A percentile compares a stretch with the other conserved stretches of the same genome.
These are phyloP conservation scores for Allenopithecus nigroviridis DNA, from an alignment of 2,797 vertebrate species.

Conservation along the genomic window DNA sequence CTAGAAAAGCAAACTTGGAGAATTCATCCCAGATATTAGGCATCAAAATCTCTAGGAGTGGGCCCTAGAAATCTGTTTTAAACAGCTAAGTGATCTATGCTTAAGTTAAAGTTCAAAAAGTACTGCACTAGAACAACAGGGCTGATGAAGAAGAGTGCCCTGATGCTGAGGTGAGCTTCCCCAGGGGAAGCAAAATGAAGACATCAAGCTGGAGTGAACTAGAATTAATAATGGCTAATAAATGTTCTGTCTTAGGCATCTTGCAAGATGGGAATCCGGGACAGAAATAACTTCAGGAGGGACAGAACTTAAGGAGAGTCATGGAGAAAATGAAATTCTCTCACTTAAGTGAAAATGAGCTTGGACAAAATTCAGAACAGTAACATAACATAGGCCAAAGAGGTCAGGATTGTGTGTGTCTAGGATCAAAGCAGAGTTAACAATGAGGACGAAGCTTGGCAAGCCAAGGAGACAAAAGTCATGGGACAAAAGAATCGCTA, in stretches of 20 bases:
- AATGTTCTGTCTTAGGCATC: neutral
- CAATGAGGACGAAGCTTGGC: neutral
- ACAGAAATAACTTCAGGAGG: neutral
- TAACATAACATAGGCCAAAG: neutral
- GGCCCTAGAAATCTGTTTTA: neutral
- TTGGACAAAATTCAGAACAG: neutral
- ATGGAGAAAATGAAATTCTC: neutral
- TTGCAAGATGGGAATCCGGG: neutral
- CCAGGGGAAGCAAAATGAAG: neutral
- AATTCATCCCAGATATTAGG: neutral
- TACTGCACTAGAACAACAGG: neutral
- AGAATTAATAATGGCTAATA: slow-evolving; percentile 1
- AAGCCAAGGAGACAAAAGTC: neutral
- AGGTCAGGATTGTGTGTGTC: neutral
- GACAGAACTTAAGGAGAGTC: neutral
- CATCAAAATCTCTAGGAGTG: neutral
- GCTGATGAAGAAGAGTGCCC: neutral
- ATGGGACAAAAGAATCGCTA: neutral
- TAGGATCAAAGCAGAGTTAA: neutral
- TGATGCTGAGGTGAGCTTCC: neutral
- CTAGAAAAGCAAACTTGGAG: neutral
- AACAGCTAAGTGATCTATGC: neutral
- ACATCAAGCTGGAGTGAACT: neutral
- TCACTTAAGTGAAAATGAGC: neutral
- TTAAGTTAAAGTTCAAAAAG: neutral